Evolutionary conservation across 2,797 vertebrate genomes (phyloP), one percentile per base, ranked within the genome.

Genomic region (Anolis apletophallus): DNA sequence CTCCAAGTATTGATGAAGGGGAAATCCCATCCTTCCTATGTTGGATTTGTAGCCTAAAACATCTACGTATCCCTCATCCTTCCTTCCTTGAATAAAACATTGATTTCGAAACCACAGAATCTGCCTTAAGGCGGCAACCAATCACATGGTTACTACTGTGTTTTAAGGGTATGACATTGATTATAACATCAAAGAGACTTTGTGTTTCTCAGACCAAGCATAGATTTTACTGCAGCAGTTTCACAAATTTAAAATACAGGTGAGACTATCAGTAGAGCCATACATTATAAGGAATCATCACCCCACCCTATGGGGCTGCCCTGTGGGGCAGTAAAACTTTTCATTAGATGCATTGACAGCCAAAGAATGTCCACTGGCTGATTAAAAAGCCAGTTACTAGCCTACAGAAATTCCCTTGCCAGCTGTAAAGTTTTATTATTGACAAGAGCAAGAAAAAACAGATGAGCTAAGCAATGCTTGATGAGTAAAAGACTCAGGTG

Each of bases 391-490:
- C 80, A 67, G 46, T 21, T 55, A 68, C 23, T 26, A 75, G 52
- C 26, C 40, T 68, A 57, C 26, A 81, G 61, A 59, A 77, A 50
- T 77, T 54, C 54, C 29, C 61, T 59, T 77, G 34, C 29, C 29
- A 57, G 34, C 29, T 26, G 36, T 80, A 69, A 46, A 50, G 29
- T 69, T 87, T 80, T 76, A 69, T 54, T 68, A 75, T 26, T 46
- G 21, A 59, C 80, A 82, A 82, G 32, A 76, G 11, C 1, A 71
- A 59, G 46, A 36, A 34, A 54, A 55, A 54, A 21, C 29, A n/a
- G 34, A 32, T 75, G 34, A 76, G 73, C 52, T 77, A 87, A 82
- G 36, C 64, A 82, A 19, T 68, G 36, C 50, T 77, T 68, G 29
- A 69, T 59, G 21, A 16, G 26, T 7, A 40, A 68, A 55, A 77